A percentile compares a stretch with the other conserved stretches of the same genome.
These are phyloP conservation scores for Trypoxylus dichotomus DNA, from an alignment of 1,140 invertebrate species.

Conservation along the genomic window DNA sequence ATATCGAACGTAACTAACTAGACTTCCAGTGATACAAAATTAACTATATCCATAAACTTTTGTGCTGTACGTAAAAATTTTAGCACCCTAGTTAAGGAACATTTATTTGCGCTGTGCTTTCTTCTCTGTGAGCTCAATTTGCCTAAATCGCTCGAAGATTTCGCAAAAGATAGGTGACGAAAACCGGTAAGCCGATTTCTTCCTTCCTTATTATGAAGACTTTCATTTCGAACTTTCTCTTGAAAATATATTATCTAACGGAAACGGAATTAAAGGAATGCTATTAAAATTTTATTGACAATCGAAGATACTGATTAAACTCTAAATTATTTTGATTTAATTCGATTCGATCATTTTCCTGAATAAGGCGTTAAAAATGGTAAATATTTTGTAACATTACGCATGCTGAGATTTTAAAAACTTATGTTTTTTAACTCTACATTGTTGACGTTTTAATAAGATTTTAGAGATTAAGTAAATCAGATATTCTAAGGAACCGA, in stretches of 20 bases:
- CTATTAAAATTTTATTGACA: no score
- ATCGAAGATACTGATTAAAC: no score
- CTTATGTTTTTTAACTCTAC: no score
- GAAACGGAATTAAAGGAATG: no score
- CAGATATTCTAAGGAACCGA: no score
- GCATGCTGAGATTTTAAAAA: no score
- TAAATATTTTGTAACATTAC: no score
- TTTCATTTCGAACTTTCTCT: background rate
- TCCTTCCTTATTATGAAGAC: background rate
- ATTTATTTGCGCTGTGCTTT: slow-evolving; percentile 13
- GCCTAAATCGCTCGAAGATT: slow-evolving; percentile 13
- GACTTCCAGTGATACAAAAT: slow-evolving; percentile 1
- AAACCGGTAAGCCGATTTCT: slow-evolving; percentile 14
- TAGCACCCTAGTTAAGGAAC: slow-evolving; percentile 2
- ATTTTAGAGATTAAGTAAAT: no score
- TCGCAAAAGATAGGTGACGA: slow-evolving; percentile 13
- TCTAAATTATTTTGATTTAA: no score
- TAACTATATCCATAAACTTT: slow-evolving; percentile 9
- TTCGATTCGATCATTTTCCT: no score
- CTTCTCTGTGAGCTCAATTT: slow-evolving; percentile 2
- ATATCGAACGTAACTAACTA: background rate
- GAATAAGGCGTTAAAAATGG: no score
- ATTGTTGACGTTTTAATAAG: no score
- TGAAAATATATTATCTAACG: background rate
- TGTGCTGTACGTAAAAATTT: background rate